Evolutionary conservation across 2,797 vertebrate genomes (phyloP).

Genomic region (Myotis daubentonii): DNA sequence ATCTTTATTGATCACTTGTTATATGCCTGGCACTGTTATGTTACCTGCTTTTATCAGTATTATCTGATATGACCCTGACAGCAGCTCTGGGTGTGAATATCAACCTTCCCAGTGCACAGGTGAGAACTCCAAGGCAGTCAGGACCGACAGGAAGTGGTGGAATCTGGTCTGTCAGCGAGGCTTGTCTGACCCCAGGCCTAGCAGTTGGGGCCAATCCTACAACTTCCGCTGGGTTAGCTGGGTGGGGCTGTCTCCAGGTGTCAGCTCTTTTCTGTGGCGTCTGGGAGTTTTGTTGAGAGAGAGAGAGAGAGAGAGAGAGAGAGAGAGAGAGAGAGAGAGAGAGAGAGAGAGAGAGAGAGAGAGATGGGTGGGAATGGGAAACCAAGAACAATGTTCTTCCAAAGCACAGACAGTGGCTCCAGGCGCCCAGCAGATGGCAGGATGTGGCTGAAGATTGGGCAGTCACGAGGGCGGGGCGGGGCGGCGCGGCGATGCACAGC

Average conservation of each 20-base stretch:
- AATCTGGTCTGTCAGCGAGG: neutral
- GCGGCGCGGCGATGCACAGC: accelerated
- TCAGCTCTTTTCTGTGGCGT: neutral
- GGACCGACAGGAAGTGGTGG: no score
- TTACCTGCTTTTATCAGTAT: neutral
- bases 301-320: no score
- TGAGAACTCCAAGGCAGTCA: neutral
- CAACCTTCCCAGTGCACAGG: neutral
- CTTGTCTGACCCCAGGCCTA: neutral
- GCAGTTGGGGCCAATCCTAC: neutral
- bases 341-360: no score
- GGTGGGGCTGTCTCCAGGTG: neutral
- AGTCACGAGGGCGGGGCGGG: neutral
- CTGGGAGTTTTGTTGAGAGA: neutral
- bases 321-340: neutral
- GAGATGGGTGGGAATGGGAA: neutral
- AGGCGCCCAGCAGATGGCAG: slow-evolving; percentile 73
- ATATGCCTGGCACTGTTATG: neutral
- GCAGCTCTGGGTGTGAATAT: neutral
- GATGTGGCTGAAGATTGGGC: neutral
- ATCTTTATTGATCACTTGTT: neutral
- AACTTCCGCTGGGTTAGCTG: accelerated
- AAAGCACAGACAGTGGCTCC: neutral
- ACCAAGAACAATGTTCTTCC: neutral
- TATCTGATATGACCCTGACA: neutral